These are phyloP conservation scores for Orius insidiosus DNA, from an alignment of 1,140 invertebrate species.

Conservation along the genomic window DNA sequence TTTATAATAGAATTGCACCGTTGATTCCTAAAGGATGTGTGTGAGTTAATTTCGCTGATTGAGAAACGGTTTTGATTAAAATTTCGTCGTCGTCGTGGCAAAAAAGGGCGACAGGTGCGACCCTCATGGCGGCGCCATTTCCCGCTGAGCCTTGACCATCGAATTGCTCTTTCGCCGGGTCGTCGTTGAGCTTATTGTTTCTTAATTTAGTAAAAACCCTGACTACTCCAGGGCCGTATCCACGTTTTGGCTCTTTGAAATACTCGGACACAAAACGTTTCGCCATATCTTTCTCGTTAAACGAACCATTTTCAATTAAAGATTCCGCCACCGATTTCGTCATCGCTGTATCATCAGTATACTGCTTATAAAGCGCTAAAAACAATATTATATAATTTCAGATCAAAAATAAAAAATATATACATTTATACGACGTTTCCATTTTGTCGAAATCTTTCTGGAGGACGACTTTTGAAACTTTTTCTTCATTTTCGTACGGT, in stretches of 20 bases:
- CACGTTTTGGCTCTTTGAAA: constrained; percentile 40
- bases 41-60: constrained; percentile 47
- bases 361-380: constrained; percentile 39
- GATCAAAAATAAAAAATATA: too few species aligned
- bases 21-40: constrained; percentile 41
- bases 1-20: too few species aligned
- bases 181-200: constrained; percentile 37
- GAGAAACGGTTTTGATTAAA: constrained; percentile 32
- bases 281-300: constrained; percentile 38
- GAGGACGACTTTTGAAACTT: constrained; percentile 32
- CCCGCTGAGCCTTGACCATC: constrained; percentile 53
- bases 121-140: constrained; percentile 62
- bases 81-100: constrained; percentile 31
- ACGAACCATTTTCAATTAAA: constrained; percentile 38
- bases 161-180: constrained; percentile 54
- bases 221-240: constrained; percentile 44
- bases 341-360: constrained; percentile 68
- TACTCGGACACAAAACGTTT: constrained; percentile 46
- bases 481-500: constrained; percentile 43
- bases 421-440: constrained; percentile 26
- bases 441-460: constrained; percentile 42
- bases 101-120: constrained; percentile 50
- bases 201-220: constrained; percentile 44
- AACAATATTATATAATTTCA: constrained; percentile 22
- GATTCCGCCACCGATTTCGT: constrained; percentile 43